These are phyloP conservation scores for Lepidonotus clava DNA, from an alignment of 2,888 invertebrate genomes.

Conservation along the genomic window DNA sequence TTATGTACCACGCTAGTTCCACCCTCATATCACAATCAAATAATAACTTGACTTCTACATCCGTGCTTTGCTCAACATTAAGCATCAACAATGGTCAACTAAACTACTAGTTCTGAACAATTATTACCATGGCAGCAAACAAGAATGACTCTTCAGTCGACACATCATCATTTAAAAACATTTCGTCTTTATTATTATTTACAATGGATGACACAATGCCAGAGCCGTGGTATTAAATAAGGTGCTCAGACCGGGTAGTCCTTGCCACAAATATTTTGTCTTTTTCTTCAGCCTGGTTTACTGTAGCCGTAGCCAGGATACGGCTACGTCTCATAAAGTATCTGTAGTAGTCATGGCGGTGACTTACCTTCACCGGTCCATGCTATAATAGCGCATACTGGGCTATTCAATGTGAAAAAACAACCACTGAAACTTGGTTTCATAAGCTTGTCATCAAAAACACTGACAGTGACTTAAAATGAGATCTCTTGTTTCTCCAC, in stretches of 20 bases:
- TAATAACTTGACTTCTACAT: slow-evolving; percentile 46
- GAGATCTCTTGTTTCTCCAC: slow-evolving; percentile 30
- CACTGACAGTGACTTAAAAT: slow-evolving; percentile 20
- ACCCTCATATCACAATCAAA: slow-evolving; percentile 44
- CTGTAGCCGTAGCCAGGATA: slow-evolving; percentile 19
- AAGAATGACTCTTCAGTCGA: slow-evolving; percentile 51
- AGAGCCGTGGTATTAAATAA: slow-evolving; percentile 44
- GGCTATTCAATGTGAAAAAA: background rate
- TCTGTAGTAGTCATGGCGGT: background rate
- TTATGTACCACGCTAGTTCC: slow-evolving; percentile 22
- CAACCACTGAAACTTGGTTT: slow-evolving; percentile 17
- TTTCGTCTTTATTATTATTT: slow-evolving; percentile 37
- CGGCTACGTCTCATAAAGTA: no score
- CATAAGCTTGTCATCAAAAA: slow-evolving; percentile 1
- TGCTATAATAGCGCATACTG: background rate
- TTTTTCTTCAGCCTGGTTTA: slow-evolving; percentile 1
- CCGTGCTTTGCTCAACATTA: slow-evolving; percentile 52
- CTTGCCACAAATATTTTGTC: background rate
- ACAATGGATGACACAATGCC: slow-evolving; percentile 50
- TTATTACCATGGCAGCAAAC: slow-evolving; percentile 54
- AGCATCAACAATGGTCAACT: slow-evolving; percentile 53
- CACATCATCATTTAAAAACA: slow-evolving; percentile 48
- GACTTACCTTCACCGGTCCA: background rate
- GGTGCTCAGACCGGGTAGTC: background rate
- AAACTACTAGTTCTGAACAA: slow-evolving; percentile 51